These are phyloP conservation scores for Connochaetes taurinus DNA, from an alignment of 2,113 vertebrate species.

Conservation along the genomic window DNA sequence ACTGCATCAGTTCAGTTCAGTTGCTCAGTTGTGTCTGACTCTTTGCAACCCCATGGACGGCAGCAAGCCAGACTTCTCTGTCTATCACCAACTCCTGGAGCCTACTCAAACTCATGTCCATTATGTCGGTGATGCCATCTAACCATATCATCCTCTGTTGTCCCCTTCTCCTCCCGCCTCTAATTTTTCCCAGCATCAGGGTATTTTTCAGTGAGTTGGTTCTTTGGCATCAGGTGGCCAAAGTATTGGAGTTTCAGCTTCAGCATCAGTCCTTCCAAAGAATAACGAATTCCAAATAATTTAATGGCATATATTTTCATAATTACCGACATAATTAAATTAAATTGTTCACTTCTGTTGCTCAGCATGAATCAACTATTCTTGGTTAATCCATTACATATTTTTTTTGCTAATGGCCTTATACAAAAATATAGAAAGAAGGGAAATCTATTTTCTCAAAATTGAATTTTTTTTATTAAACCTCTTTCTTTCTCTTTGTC, in stretches of 20 bases:
- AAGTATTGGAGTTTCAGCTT: background rate
- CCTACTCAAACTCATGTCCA: background rate
- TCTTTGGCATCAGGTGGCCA: background rate
- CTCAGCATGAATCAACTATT: background rate
- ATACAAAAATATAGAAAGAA: background rate
- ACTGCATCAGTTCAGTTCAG: background rate
- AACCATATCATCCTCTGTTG: background rate
- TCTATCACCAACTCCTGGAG: background rate
- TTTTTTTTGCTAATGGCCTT: background rate
- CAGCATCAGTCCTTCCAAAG: background rate
- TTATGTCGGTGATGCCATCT: rapidly evolving
- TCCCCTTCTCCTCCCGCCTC: background rate
- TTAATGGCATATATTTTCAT: background rate
- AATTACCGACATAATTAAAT: background rate
- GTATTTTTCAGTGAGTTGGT: background rate
- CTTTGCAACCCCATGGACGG: background rate
- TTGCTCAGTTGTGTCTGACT: background rate
- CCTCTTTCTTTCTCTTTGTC: background rate
- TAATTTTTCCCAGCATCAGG: background rate
- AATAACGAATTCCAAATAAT: background rate
- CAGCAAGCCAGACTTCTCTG: background rate
- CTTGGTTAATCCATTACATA: background rate
- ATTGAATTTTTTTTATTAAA: background rate
- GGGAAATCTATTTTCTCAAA: background rate
- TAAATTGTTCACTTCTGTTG: background rate